Conservation (phyloP, 2,797 vertebrate genomes). For the Carapus acus region DNA sequence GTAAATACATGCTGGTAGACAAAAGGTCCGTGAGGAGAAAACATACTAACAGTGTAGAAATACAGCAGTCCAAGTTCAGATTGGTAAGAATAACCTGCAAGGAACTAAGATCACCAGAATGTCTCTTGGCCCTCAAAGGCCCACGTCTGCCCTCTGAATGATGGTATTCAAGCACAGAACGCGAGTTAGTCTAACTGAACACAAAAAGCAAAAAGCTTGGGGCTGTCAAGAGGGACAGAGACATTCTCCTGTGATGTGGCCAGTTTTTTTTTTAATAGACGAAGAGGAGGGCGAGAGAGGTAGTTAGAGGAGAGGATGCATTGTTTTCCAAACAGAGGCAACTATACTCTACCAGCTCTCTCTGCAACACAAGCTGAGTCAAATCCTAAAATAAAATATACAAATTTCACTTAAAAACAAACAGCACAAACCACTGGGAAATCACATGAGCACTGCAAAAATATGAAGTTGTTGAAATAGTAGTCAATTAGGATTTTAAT, state of each 20-base stretch:
- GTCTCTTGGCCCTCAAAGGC: constrained; percentile 34
- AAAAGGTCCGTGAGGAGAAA: constrained; percentile 32
- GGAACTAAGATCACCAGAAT: constrained; percentile 43
- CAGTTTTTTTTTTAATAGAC: constrained; percentile 30
- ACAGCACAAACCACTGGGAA: constrained; percentile 23
- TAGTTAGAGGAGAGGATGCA: constrained; percentile 50
- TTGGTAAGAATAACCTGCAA: constrained; percentile 31
- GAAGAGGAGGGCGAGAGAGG: constrained; percentile 41
- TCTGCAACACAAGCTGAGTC: constrained; percentile 76
- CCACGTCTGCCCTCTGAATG: constrained; percentile 17
- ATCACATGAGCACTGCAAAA: constrained; percentile 5
- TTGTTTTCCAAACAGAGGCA: constrained; percentile 43
- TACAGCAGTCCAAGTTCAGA: constrained; percentile 40
- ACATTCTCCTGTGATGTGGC: constrained; percentile 56
- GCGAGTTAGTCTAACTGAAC: constrained; percentile 9
- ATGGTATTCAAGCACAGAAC: neutral
- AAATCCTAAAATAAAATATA: constrained; percentile 78
- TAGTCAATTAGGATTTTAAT: constrained; percentile 4
- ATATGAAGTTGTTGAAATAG: constrained; percentile 8
- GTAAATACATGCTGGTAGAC: constrained; percentile 62
- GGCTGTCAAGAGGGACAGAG: constrained; percentile 46
- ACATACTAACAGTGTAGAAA: constrained; percentile 52
- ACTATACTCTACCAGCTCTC: constrained; percentile 80
- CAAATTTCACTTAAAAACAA: constrained; percentile 57
- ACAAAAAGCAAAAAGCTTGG: constrained; percentile 12